Percentiles rank a stretch among this genome's conserved stretches.
These are phyloP conservation scores for Marisa cornuarietis DNA, from an alignment of 1,140 invertebrate species.

Conservation along the genomic window DNA sequence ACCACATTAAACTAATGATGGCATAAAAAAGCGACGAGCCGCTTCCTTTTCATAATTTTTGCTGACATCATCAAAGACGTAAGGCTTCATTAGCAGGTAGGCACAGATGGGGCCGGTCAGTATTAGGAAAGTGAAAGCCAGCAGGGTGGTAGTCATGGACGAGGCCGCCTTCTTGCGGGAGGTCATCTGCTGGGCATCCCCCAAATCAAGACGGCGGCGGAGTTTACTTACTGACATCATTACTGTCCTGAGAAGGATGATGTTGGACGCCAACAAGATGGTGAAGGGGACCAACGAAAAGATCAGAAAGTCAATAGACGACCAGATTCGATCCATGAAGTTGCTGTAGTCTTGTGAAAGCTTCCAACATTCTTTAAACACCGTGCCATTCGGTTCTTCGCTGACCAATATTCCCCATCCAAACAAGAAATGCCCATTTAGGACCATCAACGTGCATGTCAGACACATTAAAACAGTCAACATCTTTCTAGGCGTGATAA, in stretches of 20 bases:
- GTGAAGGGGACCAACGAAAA: background rate
- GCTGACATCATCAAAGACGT: background rate
- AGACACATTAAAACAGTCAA: background rate
- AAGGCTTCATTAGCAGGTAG: background rate
- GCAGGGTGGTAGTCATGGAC: constrained; percentile 22
- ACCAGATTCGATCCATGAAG: background rate
- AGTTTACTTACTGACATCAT: background rate
- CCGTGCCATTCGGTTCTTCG: too few relatives aligned
- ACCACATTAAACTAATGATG: background rate
- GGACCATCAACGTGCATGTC: background rate
- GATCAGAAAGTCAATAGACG: background rate
- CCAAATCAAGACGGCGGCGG: background rate
- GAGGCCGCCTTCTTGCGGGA: background rate
- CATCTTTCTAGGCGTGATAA: background rate
- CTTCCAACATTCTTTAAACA: too few relatives aligned
- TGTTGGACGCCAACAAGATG: background rate
- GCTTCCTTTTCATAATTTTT: background rate
- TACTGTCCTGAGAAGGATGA: background rate
- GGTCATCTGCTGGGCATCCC: too few relatives aligned
- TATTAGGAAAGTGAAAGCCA: constrained; percentile 13
- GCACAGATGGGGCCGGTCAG: background rate
- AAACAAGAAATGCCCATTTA: background rate
- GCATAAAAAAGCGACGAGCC: background rate
- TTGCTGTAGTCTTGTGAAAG: too few relatives aligned
- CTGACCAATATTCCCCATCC: too few relatives aligned